Conservation (phyloP, 2,888 invertebrate genomes). For the Myopa tessellatipennis region DNA sequence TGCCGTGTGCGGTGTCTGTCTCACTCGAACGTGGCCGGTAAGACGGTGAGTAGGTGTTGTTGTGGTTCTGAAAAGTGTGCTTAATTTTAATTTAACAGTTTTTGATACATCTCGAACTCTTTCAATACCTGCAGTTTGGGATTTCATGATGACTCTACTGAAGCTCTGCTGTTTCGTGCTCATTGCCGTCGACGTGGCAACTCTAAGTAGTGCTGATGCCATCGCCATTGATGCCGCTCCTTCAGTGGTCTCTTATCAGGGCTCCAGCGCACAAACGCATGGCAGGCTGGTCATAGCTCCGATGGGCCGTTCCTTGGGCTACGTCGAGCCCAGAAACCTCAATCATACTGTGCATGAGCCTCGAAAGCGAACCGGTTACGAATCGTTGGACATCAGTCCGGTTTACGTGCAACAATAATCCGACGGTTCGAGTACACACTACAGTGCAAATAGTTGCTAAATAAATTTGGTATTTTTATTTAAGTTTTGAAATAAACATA, state of each 20-base stretch:
- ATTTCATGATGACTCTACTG: conserved; percentile 7
- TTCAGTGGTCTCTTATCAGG: conserved; percentile 56
- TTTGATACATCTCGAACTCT: background rate
- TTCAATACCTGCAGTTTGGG: background rate
- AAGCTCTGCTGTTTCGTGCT: background rate
- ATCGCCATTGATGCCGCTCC: conserved; percentile 54
- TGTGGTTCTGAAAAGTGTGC: background rate
- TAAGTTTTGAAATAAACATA: too few species aligned
- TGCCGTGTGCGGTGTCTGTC: conserved; percentile 9
- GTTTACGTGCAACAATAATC: conserved; percentile 53
- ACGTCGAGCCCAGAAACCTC: conserved; percentile 60
- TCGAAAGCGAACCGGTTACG: conserved; percentile 47
- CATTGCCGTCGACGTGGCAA: background rate
- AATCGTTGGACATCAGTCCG: conserved; percentile 55
- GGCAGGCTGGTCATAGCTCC: conserved; percentile 62
- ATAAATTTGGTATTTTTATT: too few species aligned
- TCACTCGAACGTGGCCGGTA: conserved; percentile 6
- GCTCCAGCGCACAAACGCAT: conserved; percentile 58
- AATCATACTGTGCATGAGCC: conserved; percentile 57
- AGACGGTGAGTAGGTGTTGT: conserved; percentile 9
- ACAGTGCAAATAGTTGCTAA: too few species aligned
- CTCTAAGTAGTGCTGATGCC: conserved; percentile 25
- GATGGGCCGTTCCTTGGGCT: conserved; percentile 61
- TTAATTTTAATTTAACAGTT: conserved; percentile 2
- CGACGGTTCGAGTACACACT: too few species aligned